These are phyloP conservation scores for Metridium senile DNA, from an alignment of 92 coral and sea anemone species.

Conservation along the genomic window DNA sequence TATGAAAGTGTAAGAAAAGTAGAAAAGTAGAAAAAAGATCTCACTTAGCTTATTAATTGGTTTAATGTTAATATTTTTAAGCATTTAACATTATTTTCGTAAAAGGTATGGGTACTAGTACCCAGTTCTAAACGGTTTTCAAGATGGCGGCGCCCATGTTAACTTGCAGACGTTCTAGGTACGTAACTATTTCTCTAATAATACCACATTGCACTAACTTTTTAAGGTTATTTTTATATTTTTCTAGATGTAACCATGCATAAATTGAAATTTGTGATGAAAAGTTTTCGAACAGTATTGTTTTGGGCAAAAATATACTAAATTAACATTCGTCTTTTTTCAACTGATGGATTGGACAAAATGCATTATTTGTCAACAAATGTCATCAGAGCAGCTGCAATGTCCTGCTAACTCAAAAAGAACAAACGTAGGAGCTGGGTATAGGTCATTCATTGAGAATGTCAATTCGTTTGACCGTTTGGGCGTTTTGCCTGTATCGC, in stretches of 20 bases:
- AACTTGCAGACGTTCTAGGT: constrained; percentile 2
- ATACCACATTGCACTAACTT: not conserved
- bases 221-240: not conserved
- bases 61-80: too few species aligned
- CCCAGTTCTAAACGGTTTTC: constrained; percentile 1
- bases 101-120: constrained; percentile 8
- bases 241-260: not conserved
- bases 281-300: too few species aligned
- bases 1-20: too few species aligned
- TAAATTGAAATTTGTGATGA: too few species aligned
- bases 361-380: constrained; percentile 43
- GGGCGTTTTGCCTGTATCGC: constrained; percentile 17
- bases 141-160: constrained; percentile 13
- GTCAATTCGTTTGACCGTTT: constrained; percentile 30
- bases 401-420: constrained; percentile 34
- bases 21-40: too few species aligned
- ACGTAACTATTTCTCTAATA: not conserved
- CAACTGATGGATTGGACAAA: constrained; percentile 42
- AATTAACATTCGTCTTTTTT: too few species aligned
- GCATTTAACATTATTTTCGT: too few species aligned
- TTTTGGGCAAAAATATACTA: too few species aligned
- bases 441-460: constrained; percentile 25
- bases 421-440: constrained; percentile 44
- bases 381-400: constrained; percentile 26
- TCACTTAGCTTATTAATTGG: too few species aligned